Evolutionary conservation across 2,113 vertebrate species (phyloP).

Genomic region (Cyphomyrus discorhynchus): DNA sequence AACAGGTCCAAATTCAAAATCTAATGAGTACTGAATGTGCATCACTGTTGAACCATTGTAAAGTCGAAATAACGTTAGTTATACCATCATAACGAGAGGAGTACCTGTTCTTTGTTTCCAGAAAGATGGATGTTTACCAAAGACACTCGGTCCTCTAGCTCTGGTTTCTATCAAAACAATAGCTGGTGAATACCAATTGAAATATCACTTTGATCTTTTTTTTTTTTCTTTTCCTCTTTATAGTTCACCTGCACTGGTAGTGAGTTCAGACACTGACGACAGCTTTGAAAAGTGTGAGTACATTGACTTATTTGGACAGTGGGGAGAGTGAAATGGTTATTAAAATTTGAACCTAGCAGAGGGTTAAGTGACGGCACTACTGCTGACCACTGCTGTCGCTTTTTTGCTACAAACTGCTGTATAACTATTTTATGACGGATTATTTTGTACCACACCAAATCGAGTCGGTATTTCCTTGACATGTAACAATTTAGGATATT

Average conservation of each 20-base stretch:
- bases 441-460: not conserved
- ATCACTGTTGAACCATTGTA: not conserved
- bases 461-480: not conserved
- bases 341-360: not conserved
- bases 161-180: not conserved
- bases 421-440: not conserved
- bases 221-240: not conserved
- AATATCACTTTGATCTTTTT: not conserved
- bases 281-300: conserved; percentile 62
- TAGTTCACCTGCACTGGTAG: conserved; percentile 32
- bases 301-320: not conserved
- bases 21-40: not conserved
- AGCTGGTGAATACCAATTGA: not conserved
- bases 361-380: not conserved
- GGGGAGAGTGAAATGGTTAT: not conserved
- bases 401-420: not conserved
- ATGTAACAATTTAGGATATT: not conserved
- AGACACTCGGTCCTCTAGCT: not conserved
- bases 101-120: not conserved
- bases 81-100: not conserved
- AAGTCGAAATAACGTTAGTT: not conserved
- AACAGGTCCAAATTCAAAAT: not conserved
- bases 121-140: not conserved
- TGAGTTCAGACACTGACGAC: conserved; percentile 53
- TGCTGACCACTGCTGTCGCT: not conserved